Base-by-base conservation (phyloP, 2,888 invertebrate species). In the Acanthococcus lagerstroemiae region DNA sequence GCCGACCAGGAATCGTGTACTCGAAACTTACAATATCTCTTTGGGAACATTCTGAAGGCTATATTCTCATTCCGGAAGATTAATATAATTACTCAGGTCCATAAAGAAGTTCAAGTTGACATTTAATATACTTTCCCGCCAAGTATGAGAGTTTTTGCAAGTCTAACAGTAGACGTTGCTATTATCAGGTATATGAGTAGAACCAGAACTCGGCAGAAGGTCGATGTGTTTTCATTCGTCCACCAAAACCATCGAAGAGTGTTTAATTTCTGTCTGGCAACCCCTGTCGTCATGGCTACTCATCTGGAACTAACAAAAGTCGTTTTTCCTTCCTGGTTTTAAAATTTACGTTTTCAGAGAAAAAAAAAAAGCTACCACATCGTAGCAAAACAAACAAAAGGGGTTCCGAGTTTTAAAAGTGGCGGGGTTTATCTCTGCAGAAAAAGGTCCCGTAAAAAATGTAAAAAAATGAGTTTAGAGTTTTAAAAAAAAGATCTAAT, bases 301-400 rank as follows among this genome's bases (percentile, higher is more conserved):
- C 61, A 61, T 61, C 61, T 52, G 50, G 45, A 50, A 61, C 61
- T 61, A 61, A 61, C 61, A 61, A 61, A 61, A 61, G 61, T 61
- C 61, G 61, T 30, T 61, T 50, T 61, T 61, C 61, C 61, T 61
- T 61, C 61, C 61, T 61, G 61, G 61, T 61, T 61, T 61, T 50
- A 61, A 61, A 61, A 61, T 61, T 61, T 61, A 61, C 61, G 61
- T 61, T 61, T 61, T 61, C 48, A 26, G 48, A 50, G 27, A n/a
- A 26, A 37, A 22, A 57, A 46, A 48, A 48, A 48, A 7, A 25
- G 25, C 24, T 52, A 25, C 27, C 61, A 24, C 61, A 52, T 61
- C 61, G 61, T 19, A 58, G 61, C 48, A 61, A 52, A 61, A 48
- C 48, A 61, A 61, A 48, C 48, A 61, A 61, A 61, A 48, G 61